Evolutionary conservation across 2,113 vertebrate genomes (phyloP), one percentile per base, ranked within the genome.

Genomic region (Xiphophorus hellerii): DNA sequence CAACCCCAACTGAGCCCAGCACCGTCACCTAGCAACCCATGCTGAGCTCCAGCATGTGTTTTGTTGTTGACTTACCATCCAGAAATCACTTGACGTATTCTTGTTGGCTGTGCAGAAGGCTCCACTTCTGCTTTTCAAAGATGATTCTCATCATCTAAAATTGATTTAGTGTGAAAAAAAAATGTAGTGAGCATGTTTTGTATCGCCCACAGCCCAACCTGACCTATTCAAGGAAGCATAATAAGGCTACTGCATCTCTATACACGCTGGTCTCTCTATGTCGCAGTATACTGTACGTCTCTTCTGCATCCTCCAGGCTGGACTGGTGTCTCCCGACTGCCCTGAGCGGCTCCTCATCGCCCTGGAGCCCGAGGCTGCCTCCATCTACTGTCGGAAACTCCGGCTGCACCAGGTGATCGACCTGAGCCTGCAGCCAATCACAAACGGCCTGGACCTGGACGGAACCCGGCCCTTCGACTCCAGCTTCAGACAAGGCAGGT

Each of bases 321-420:
- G 96, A n/a, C 87, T 98, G 71, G 96, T 96, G 73, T 93, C 96
- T 22, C 89, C 94, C 0, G 96, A 97, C 69, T 86, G 88, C 65
- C 96, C 96, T 0, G 97, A 98, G 83, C 96, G 97, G 92, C 94
- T 99, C 5, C 94, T 99, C 76, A 98, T 99, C 0, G 97, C 97
- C 0, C 94, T 99, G 69, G 97, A 99, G 83, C 97, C 97, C 0
- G 97, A 99, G 86, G 97, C 97, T 0, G 97, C 97, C 1, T 98
- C 97, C 51, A 97, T 99, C 27, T 99, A 99, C 86, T 98, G 97
- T 86, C 90, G 97, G 0, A 99, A 98, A 75, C 96, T 99, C 58
- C 96, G 96, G 22, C 95, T 98, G 71, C 96, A 98, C 89, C 97
- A 98, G 80, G 94, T 98, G 83, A 92, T 96, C 3, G 97, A 98